Base-by-base conservation (phyloP, 2,797 vertebrate genomes). In the Lateolabrax maculatus region DNA sequence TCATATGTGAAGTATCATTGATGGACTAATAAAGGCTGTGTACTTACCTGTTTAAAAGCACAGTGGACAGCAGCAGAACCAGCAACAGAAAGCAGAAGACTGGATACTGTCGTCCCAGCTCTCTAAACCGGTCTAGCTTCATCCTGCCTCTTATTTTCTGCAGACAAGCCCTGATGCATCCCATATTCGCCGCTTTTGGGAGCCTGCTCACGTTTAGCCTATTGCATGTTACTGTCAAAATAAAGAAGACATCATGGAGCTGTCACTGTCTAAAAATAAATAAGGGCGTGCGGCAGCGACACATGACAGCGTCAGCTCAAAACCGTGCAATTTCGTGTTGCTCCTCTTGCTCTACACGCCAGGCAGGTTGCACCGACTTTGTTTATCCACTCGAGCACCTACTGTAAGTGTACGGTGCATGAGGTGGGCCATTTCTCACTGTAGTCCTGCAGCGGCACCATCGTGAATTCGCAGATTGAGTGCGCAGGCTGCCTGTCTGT, bases 31-130 rank as follows among this genome's bases (percentile, higher is more conserved):
- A 12, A 34, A 37, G 12, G 9, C 9, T 18, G n/a, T 36, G 9
- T 6, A 48, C 27, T 23, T 61, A 73, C 98, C 97, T 96, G 92
- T 96, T 97, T 34, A 99, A 85, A n/a, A 99, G 94, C 69, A 98
- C 76, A 0, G 98, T 98, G 78, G 95, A 88, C 76, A 96, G 31
- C 57, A 96, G 89, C 57, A 97, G 87, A 19, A 92, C 68, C 36
- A 97, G 84, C 64, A 97, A 89, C 55, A 96, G 90, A 72, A 95
- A 96, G 85, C 97, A 97, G 85, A 96, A 97, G 1, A 98, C 90
- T 2, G 97, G 98, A 79, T 98, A 99, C 88, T 99, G 98, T 46
- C 97, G 95, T 52, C 96, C 97, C 49, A 94, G 81, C 83, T 98
- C 97, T 68, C 97, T 94, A 78, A 97, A 84, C 44, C 92, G 92